Evolutionary conservation across 2,888 invertebrate species (phyloP), one percentile per base, ranked within the genome.

Genomic region (Ecliptopera silaceata): DNA sequence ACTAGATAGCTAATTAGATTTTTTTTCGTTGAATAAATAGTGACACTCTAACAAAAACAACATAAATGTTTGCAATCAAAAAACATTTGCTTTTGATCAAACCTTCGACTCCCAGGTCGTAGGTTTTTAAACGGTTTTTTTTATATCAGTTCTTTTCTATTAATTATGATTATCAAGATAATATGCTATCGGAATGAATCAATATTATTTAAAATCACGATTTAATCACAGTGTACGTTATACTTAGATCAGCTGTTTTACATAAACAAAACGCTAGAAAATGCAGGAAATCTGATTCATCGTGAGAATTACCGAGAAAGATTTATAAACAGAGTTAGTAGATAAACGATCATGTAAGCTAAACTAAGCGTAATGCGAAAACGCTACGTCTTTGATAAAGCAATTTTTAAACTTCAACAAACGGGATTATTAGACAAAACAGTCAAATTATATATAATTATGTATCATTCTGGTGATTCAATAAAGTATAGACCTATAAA

Each of bases 241-340:
- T 34, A 22, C 17, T 17, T 41, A 15, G 3, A 60, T 58, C 50
- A 54, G 61, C 60, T 65, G 64, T 64, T 42, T 55, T 60, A 49
- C 39, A 50, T 34, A 26, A 45, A 56, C 43, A 52, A 50, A 55
- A 64, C 65, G 62, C 59, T 52, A 51, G 53, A 54, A 59, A 52
- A 47, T 56, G 55, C 39, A 43, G 54, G 49, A 59, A 59, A 54
- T 42, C 58, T 64, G 64, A 70, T 61, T 71, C 66, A 61, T 42
- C 64, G 60, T 62, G 61, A 57, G 69, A 73, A 75, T 71, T 75
- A 77, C 77, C 6, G 61, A 57, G 69, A 73, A 75, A 72, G 76
- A 77, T 77, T n/a, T 79, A 75, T 17, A 12, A 39, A 31, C 18
- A 29, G 6, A 3, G 4, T 3, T 17, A 4, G 12, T 39, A 48